phyloP scores from a whole-genome alignment of 2,113 vertebrate species.

The Platichthys stellatus region DNA sequence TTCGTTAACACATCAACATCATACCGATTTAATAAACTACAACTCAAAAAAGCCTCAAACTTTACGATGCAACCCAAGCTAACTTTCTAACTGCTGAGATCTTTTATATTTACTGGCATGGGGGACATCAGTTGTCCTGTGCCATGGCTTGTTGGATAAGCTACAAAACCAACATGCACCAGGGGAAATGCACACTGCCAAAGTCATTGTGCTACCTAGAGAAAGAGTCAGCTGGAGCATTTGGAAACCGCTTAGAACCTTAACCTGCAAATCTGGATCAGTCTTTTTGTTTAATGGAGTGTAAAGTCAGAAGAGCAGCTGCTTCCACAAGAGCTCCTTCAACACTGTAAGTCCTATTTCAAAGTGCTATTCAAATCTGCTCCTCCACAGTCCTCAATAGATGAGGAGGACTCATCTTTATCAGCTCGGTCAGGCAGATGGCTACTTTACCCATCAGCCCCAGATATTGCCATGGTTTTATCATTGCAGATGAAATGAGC shows the following conservation, averaged over 20 bases:
- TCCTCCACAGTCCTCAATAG: background rate
- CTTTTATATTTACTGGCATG: background rate
- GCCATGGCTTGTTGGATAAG: background rate
- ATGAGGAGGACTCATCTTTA: background rate
- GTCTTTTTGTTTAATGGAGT: background rate
- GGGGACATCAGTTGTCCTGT: background rate
- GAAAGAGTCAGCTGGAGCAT: background rate
- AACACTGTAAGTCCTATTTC: background rate
- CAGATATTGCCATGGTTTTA: too few species aligned
- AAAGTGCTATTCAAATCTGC: background rate
- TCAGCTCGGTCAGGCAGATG: background rate
- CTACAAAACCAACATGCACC: background rate
- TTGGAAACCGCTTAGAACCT: background rate
- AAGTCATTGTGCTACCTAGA: background rate
- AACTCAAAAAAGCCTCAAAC: background rate
- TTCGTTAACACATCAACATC: too few species aligned
- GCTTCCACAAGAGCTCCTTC: background rate
- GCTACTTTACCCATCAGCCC: background rate
- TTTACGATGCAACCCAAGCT: background rate
- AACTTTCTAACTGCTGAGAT: background rate
- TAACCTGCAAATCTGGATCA: conserved; percentile 2
- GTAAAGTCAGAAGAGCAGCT: background rate
- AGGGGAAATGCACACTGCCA: background rate
- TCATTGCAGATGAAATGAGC: too few species aligned
- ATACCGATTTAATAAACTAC: too few species aligned